Base-by-base conservation (phyloP, 2,888 invertebrate species). In the Drosophila dives region DNA sequence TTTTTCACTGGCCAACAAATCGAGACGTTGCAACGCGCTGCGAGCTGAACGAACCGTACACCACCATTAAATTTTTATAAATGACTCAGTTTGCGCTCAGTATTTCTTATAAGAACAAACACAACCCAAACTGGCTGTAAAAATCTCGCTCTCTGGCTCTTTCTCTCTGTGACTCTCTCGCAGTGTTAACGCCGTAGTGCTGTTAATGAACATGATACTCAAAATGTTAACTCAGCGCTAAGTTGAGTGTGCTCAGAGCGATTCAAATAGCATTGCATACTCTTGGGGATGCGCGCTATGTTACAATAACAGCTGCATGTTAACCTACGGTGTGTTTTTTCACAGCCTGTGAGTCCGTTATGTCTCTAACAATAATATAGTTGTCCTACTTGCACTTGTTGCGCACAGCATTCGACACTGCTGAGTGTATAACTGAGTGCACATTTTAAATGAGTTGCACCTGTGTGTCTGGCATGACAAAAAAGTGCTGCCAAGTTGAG, bases 41-140 rank as follows among this genome's bases (percentile, higher is more conserved):
- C 75, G 79, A 83, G 77, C 80, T 81, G 83, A 87, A 88, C 84
- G 82, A 86, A 85, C 89, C 83, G 90, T 78, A 90, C 91, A 90
- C 91, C 87, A 91, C 91, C 89, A 85, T 89, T 84, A 89, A 90
- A 88, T 89, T 91, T 91, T 90, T 80, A 87, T 87, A 84, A 91
- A 89, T 91, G 88, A 90, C 80, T 79, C 75, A 77, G 75, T 63
- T 75, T 68, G 75, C 61, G 79, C 84, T 81, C 84, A 68, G 75
- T 80, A 67, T 71, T 83, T 73, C 71, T 75, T 72, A 80, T 78
- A 77, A 80, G 77, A 77, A 77, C 80, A 75, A 75, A 79, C 49
- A 75, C 32, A 75, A 8, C 15, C 58, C 12, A 66, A 79, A 58
- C 72, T 40, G 56, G 49, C 69, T 26, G 42, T 45, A 6, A 29